A percentile compares a stretch with the other conserved stretches of the same genome.
phyloP scores from a whole-genome alignment of 2,888 invertebrate species.

The Phortica magna region DNA sequence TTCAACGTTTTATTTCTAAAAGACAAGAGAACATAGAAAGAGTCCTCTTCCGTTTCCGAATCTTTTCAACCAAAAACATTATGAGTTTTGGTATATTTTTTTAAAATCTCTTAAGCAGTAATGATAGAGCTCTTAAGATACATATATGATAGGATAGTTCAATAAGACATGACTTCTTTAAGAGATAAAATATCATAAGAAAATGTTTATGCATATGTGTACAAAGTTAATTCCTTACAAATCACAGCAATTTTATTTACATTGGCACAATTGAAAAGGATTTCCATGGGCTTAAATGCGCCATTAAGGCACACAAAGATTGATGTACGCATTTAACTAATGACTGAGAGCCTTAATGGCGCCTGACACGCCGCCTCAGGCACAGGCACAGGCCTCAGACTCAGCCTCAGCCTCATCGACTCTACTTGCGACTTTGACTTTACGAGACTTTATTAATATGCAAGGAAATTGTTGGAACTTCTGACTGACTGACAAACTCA shows the following conservation, averaged over 20 bases:
- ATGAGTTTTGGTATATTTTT: no score
- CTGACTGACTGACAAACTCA: neutral
- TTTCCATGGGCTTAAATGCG: neutral
- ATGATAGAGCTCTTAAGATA: no score
- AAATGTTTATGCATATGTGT: no score
- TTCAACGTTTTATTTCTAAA: no score
- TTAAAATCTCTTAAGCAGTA: no score
- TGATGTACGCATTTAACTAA: constrained; percentile 23
- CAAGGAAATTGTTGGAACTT: neutral
- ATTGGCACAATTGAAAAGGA: neutral
- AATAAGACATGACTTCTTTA: no score
- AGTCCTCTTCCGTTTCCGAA: no score
- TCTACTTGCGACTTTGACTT: neutral
- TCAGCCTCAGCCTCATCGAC: neutral
- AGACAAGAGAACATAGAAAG: no score
- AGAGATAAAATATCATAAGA: no score
- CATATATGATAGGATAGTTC: no score
- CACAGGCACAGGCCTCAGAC: neutral
- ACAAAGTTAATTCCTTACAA: neutral
- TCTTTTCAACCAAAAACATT: no score
- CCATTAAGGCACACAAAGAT: neutral
- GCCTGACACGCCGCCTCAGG: neutral
- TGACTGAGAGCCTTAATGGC: constrained; percentile 20
- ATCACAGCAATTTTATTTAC: neutral
- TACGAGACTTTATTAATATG: constrained; percentile 1